Conservation (phyloP, 2,113 vertebrate species). For the Macroglossus sobrinus region DNA sequence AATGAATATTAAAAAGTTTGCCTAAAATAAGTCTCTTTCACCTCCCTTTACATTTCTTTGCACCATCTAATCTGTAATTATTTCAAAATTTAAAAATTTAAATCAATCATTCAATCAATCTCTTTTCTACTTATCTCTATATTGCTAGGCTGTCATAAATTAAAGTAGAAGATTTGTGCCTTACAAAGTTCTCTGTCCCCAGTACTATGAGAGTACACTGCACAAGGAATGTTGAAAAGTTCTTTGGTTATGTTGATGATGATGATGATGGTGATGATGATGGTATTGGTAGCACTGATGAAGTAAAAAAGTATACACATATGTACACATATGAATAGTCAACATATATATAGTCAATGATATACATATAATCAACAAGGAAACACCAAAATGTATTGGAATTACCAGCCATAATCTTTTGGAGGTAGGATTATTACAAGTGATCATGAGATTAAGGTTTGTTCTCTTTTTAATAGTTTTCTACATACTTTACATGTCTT, state of each 20-base stretch:
- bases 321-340: not conserved
- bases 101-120: not conserved
- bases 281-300: not conserved
- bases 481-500: not conserved
- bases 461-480: not conserved
- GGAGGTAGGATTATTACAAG: too few species aligned
- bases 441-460: not conserved
- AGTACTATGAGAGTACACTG: rapidly evolving
- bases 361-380: not conserved
- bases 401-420: not conserved
- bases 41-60: not conserved
- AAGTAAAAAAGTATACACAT: not conserved
- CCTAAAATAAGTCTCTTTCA: not conserved
- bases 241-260: not conserved
- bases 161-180: not conserved
- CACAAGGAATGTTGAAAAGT: not conserved
- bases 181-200: not conserved
- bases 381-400: not conserved
- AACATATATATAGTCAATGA: too few species aligned
- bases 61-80: not conserved
- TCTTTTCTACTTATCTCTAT: not conserved
- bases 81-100: not conserved
- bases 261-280: rapidly evolving
- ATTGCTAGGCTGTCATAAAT: too few species aligned
- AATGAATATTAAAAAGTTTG: not conserved